Conservation (phyloP, 2,113 vertebrate species). For the Anarhynchus alexandrinus region DNA sequence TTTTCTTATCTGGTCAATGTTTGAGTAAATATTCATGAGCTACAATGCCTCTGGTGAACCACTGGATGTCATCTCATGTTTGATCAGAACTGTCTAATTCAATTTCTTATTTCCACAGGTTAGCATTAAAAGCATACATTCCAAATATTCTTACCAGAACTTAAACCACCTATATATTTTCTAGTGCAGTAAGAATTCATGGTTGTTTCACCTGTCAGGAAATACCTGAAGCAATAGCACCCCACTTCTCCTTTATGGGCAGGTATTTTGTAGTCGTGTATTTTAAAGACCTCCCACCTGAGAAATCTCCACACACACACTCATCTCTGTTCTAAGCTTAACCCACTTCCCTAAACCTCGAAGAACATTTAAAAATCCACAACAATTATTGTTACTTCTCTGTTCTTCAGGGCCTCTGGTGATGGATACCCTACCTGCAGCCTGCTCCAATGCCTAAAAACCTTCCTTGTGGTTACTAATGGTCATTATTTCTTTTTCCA, state of each 20-base stretch:
- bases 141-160: not conserved
- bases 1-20: not conserved
- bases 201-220: not conserved
- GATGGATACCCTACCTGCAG: not conserved
- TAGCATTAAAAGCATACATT: not conserved
- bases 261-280: not conserved
- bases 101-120: not conserved
- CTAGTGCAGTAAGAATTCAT: not conserved
- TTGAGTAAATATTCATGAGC: slow-evolving; percentile 35
- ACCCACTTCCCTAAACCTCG: not conserved
- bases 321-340: not conserved
- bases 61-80: slow-evolving; percentile 5
- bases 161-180: not conserved
- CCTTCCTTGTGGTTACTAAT: accelerated
- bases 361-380: not conserved
- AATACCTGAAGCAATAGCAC: not conserved
- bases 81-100: not conserved
- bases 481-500: not conserved
- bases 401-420: not conserved
- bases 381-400: not conserved
- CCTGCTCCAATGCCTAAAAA: not conserved
- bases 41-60: not conserved
- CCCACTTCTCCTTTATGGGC: not conserved
- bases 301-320: not conserved
- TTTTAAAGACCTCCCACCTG: not conserved